These are phyloP conservation scores for Coelopa pilipes DNA, from an alignment of 2,888 invertebrate species.

Conservation along the genomic window DNA sequence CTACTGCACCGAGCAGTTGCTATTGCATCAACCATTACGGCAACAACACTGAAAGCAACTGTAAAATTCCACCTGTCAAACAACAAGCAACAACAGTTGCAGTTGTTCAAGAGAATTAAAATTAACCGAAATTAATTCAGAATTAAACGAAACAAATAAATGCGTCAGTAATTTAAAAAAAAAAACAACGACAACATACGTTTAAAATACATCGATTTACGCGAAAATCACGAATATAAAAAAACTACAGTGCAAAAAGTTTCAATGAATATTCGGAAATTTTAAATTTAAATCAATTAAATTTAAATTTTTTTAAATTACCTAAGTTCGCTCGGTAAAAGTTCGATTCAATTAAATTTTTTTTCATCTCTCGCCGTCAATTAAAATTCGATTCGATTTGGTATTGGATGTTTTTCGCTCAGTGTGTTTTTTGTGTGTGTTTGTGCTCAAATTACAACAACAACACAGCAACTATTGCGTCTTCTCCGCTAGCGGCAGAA, in stretches of 20 bases:
- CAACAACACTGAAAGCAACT: constrained; percentile 6
- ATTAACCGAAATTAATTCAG: too few relatives aligned
- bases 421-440: constrained; percentile 11
- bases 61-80: not conserved
- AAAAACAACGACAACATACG: too few relatives aligned
- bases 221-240: too few relatives aligned
- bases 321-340: not conserved
- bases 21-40: not conserved
- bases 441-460: constrained; percentile 16
- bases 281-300: not conserved
- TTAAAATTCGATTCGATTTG: not conserved
- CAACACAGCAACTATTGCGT: constrained; percentile 6
- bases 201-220: too few relatives aligned
- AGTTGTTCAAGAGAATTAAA: too few relatives aligned
- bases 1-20: not conserved
- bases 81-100: too few relatives aligned
- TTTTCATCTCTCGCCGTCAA: not conserved
- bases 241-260: not conserved
- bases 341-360: not conserved
- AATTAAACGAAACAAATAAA: too few relatives aligned
- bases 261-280: not conserved
- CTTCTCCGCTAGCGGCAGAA: not conserved
- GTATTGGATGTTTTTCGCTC: constrained; percentile 26
- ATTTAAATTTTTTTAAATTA: not conserved
- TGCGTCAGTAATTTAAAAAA: too few relatives aligned